Conservation (phyloP, 2,113 vertebrate genomes). For the Amazona guildingii region DNA sequence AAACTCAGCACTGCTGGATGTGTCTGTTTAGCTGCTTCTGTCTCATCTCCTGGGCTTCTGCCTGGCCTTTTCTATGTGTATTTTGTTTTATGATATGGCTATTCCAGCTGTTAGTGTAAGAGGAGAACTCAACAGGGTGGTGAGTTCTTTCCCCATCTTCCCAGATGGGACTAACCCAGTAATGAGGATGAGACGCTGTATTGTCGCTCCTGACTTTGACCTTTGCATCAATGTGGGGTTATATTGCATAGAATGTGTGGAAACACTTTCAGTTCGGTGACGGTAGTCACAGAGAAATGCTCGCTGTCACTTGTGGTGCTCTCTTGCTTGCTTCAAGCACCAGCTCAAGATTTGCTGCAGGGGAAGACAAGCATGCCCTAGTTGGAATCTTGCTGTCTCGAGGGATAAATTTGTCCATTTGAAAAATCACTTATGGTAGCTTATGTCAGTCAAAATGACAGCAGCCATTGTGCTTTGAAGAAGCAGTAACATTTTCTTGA, state of each 20-base stretch:
- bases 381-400: constrained; percentile 37
- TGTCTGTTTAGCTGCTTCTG: background rate
- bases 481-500: background rate
- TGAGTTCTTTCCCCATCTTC: background rate
- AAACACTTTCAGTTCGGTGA: background rate
- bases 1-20: background rate
- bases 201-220: background rate
- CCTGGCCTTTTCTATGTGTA: background rate
- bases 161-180: background rate
- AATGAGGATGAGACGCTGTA: rapidly evolving
- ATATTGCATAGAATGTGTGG: background rate
- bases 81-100: background rate
- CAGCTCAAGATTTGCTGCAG: background rate
- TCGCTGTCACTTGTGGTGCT: background rate
- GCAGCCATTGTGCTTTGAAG: constrained; percentile 27
- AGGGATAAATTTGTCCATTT: constrained; percentile 60
- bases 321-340: constrained; percentile 16
- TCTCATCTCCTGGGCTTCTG: background rate
- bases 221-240: background rate
- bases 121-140: background rate
- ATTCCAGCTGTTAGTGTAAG: background rate
- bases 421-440: constrained; percentile 48
- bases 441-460: constrained; percentile 53
- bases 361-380: constrained; percentile 31
- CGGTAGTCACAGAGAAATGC: background rate